These are phyloP conservation scores for Cloeon dipterum DNA, from an alignment of 2,888 invertebrate genomes.

Conservation along the genomic window DNA sequence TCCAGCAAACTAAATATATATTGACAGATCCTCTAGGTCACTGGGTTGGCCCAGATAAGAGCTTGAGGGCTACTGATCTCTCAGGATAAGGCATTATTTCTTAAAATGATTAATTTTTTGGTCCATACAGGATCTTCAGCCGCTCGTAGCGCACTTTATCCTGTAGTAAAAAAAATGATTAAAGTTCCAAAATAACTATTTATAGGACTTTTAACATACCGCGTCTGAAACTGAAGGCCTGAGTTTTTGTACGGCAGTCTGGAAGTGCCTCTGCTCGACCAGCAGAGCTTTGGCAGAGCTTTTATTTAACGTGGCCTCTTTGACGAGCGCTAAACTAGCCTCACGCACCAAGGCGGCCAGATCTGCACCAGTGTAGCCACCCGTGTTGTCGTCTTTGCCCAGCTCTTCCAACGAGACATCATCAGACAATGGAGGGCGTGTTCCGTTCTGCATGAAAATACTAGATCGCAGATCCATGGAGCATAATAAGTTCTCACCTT, in stretches of 20 bases:
- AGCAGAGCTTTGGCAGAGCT: constrained; percentile 20
- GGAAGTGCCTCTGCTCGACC: constrained; percentile 48
- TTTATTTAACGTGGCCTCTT: constrained; percentile 34
- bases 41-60: no score
- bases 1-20: no score
- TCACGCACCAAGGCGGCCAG: constrained; percentile 72
- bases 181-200: no score
- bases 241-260: constrained; percentile 49
- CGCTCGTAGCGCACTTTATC: no score
- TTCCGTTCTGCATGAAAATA: constrained; percentile 38
- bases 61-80: no score
- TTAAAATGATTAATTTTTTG: no score
- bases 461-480: background rate
- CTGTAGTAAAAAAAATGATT: no score
- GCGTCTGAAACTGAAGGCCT: constrained; percentile 68
- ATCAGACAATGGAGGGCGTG: constrained; percentile 44
- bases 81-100: no score
- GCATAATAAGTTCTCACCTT: constrained; percentile 29
- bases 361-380: constrained; percentile 86
- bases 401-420: constrained; percentile 56
- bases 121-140: no score
- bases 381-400: constrained; percentile 36
- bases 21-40: no score
- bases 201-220: constrained; percentile 24
- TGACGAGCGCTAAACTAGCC: constrained; percentile 58